phyloP scores from a whole-genome alignment of 2,888 invertebrate genomes.

The Eupithecia pulchellata region DNA sequence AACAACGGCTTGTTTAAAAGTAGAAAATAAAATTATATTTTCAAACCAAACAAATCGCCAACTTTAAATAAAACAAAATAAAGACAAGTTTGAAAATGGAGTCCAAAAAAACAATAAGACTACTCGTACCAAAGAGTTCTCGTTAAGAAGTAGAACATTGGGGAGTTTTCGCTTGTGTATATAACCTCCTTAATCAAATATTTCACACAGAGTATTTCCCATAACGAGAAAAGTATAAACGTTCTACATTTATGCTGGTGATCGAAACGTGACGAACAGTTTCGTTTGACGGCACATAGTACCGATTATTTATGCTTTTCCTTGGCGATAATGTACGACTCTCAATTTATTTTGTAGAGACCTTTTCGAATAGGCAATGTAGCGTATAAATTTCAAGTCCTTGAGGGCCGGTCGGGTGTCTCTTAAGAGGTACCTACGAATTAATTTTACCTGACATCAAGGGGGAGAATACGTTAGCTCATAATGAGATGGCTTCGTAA shows the following conservation, averaged over 20 bases:
- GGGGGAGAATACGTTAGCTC: conserved; percentile 69
- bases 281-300: conserved; percentile 20
- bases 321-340: conserved; percentile 47
- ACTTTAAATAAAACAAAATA: conserved; percentile 1
- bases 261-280: conserved; percentile 11
- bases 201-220: not conserved
- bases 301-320: conserved; percentile 16
- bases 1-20: not conserved
- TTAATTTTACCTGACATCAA: conserved; percentile 79
- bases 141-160: not conserved
- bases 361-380: conserved; percentile 82
- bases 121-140: not conserved
- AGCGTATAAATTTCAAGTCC: conserved; percentile 77
- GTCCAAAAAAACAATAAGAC: not conserved
- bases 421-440: conserved; percentile 76
- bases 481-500: conserved; percentile 70
- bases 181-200: not conserved
- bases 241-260: conserved; percentile 18
- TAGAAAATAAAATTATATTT: not conserved
- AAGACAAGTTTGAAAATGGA: not conserved
- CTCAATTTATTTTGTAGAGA: conserved; percentile 73
- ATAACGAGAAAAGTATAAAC: not conserved
- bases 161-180: not conserved
- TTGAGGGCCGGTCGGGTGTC: conserved; percentile 65
- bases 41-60: not conserved